Evolutionary conservation across 2,888 invertebrate genomes (phyloP).

Genomic region (Rhorus exstirpatorius): DNA sequence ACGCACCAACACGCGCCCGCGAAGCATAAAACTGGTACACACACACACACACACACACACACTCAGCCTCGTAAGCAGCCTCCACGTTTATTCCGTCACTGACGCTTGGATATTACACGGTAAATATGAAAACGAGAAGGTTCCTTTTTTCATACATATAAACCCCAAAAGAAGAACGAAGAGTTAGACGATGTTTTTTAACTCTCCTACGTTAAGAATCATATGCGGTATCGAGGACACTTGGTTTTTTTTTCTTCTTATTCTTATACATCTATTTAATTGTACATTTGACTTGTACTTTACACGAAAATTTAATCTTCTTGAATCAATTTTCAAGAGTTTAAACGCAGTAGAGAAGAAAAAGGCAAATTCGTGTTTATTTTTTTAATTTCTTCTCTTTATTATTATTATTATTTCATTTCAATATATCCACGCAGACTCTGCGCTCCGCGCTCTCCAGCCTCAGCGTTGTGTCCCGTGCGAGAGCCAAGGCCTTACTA

Average conservation of each 20-base stretch:
- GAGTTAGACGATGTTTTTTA: background rate
- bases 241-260: conserved; percentile 18
- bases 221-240: conserved; percentile 42
- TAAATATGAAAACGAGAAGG: conserved; percentile 25
- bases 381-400: background rate
- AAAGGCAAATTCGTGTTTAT: background rate
- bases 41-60: too few relatives aligned
- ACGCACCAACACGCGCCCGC: conserved; percentile 27
- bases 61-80: conserved; percentile 39
- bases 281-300: too few relatives aligned
- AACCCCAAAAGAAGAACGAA: too few relatives aligned
- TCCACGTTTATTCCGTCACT: conserved; percentile 59
- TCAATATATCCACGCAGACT: conserved; percentile 14
- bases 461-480: conserved; percentile 58
- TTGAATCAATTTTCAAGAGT: too few relatives aligned
- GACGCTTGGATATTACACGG: conserved; percentile 8
- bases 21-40: conserved; percentile 25
- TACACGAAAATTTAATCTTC: too few relatives aligned
- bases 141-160: too few relatives aligned
- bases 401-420: conserved; percentile 14
- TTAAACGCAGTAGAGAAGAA: too few relatives aligned
- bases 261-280: conserved; percentile 15
- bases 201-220: conserved; percentile 25
- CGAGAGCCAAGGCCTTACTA: conserved; percentile 70
- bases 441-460: conserved; percentile 17